A percentile compares a stretch with the other conserved stretches of the same genome.
Conservation (phyloP, 2,888 invertebrate genomes). For the Taphrorychus bicolor region DNA sequence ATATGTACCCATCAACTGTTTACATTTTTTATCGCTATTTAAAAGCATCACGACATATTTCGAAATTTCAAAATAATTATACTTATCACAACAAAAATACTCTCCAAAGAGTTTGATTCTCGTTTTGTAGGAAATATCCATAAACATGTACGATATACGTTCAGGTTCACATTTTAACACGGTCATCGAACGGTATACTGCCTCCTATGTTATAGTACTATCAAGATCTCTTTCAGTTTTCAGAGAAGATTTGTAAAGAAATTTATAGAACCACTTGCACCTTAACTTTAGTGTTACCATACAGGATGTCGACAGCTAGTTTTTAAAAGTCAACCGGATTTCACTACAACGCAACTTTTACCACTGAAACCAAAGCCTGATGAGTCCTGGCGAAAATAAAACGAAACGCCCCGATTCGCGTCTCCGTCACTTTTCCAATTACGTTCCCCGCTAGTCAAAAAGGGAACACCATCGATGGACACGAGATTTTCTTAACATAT, state of each 20-base stretch:
- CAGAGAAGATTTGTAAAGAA: too few relatives aligned
- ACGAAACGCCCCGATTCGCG: not conserved
- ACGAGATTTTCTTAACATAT: not conserved
- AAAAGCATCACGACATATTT: too few relatives aligned
- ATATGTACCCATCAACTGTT: not conserved
- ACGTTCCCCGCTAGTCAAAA: not conserved
- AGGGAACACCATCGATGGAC: not conserved
- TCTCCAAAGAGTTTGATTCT: not conserved
- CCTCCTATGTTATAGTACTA: not conserved
- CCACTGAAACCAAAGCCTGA: not conserved
- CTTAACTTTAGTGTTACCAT: not conserved
- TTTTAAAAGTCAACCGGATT: not conserved
- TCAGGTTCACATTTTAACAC: conserved; percentile 45
- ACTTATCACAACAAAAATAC: not conserved
- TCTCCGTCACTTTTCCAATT: not conserved
- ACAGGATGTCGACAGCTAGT: not conserved
- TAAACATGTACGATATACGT: conserved; percentile 31
- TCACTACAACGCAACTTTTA: not conserved
- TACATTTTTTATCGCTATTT: not conserved
- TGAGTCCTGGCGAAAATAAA: not conserved
- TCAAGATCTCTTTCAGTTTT: conserved; percentile 1
- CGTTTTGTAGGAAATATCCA: not conserved
- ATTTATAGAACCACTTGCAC: conserved; percentile 5
- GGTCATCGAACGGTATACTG: conserved; percentile 48
- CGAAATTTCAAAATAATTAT: not conserved